phyloP scores from a whole-genome alignment of 2,113 vertebrate species.

The Apistogramma diplotaenia region DNA sequence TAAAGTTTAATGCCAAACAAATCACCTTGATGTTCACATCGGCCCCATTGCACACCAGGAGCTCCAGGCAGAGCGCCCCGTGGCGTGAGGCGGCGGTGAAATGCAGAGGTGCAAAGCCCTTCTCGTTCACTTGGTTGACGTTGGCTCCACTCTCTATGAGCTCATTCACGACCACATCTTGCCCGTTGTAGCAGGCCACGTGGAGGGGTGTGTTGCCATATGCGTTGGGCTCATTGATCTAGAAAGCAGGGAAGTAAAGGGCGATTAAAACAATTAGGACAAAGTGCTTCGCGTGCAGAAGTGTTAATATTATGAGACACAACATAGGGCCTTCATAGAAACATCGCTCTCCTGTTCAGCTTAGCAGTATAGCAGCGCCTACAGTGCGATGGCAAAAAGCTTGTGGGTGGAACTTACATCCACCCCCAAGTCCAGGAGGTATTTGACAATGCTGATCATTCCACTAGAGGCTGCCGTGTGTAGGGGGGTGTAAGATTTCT shows the following conservation, averaged over 20 bases:
- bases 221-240: slow-evolving; percentile 97
- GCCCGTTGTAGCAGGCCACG: slow-evolving; percentile 97
- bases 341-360: not conserved
- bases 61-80: slow-evolving; percentile 93
- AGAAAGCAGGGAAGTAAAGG: not conserved
- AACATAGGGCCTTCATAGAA: not conserved
- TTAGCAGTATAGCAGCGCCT: not conserved
- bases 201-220: slow-evolving; percentile 97
- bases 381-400: not conserved
- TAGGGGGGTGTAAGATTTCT: slow-evolving; percentile 94
- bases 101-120: slow-evolving; percentile 94
- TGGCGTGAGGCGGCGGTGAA: slow-evolving; percentile 96
- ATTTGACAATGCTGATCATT: slow-evolving; percentile 96
- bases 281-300: not conserved
- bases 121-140: slow-evolving; percentile 96
- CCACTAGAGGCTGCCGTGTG: slow-evolving; percentile 96
- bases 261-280: not conserved
- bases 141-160: slow-evolving; percentile 95
- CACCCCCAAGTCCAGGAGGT: slow-evolving; percentile 93
- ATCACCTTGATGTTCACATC: slow-evolving; percentile 94
- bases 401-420: slow-evolving; percentile 82
- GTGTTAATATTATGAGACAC: not conserved
- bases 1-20: not conserved
- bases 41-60: slow-evolving; percentile 93
- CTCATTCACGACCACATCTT: slow-evolving; percentile 97